Evolutionary conservation across 2,888 invertebrate genomes (phyloP), one percentile per base, ranked within the genome.

Genomic region (Oscheius myriophilus): DNA sequence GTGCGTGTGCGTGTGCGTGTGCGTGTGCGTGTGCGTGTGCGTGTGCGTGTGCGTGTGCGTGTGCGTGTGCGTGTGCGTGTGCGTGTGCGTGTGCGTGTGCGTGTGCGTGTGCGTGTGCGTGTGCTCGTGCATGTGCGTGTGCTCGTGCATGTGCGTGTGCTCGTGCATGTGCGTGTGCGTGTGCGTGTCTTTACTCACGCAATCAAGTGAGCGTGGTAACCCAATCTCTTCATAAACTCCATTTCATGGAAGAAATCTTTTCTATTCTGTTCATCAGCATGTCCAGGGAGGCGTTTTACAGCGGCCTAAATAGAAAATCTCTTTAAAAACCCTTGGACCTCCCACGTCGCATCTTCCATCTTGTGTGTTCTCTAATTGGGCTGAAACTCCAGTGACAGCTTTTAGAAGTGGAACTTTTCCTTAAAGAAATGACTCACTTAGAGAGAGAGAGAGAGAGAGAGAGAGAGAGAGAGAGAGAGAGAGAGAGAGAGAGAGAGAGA

Each of bases 201-300:
- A 12, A 81, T 70, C 11, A 81, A 70, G 58, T 82, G 82, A 0
- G 76, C 69, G 59, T 82, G 82, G 51, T 78, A 78, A 7, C 82
- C 83, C 9, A 83, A 66, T 6, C 67, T 52, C 55, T 83, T 82
- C 83, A 83, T 82, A 59, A 83, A 83, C 9, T 76, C 73, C 49
- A 83, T 82, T 59, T 83, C 83, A 53, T 80, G 77, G 43, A 79
- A 70, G 64, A 82, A 81, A 43, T 83, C 83, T 12, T 69, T 45
- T 53, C 75, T 70, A 52, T 74, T 76, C 21, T 75, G 72, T 4
- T 82, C 78, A 53, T 79, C 75, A 0, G 83, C 82, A 55, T 83
- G 82, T 21, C 73, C 63, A 21, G 80, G 80, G 11, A 83, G 71
- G 25, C 79, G 76, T 67, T 83, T 83, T 26, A 83, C 72, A 26